Evolutionary conservation across 2,888 invertebrate species (phyloP).

Genomic region (Colletes collaris): DNA sequence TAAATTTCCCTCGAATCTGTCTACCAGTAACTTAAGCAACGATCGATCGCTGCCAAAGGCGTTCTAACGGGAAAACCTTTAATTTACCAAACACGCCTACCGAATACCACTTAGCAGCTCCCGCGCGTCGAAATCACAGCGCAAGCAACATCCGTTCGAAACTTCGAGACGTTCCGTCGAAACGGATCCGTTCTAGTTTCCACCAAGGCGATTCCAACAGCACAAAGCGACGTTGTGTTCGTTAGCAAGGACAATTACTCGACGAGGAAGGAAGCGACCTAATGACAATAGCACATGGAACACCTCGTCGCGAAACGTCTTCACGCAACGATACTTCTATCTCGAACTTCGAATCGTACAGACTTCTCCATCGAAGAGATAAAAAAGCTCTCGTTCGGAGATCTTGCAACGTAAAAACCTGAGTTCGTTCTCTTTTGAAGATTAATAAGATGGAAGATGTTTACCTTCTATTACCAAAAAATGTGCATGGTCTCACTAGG

Average conservation of each 20-base stretch:
- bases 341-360: slow-evolving; percentile 8
- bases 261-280: slow-evolving; percentile 37
- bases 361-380: neutral
- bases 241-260: slow-evolving; percentile 50
- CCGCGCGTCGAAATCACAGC: slow-evolving; percentile 39
- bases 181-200: slow-evolving; percentile 55
- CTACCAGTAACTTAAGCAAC: too few relatives aligned
- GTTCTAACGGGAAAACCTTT: neutral
- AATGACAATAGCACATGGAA: slow-evolving; percentile 21
- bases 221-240: slow-evolving; percentile 36
- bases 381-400: neutral
- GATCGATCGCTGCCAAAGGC: slow-evolving; percentile 3
- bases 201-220: slow-evolving; percentile 22
- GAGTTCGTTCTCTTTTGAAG: neutral
- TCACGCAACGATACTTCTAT: slow-evolving; percentile 16
- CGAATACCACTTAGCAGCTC: neutral
- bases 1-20: neutral
- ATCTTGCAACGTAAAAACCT: neutral
- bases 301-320: slow-evolving; percentile 14
- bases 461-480: too few relatives aligned
- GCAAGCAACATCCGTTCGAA: slow-evolving; percentile 40
- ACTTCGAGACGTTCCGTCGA: slow-evolving; percentile 18
- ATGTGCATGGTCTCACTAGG: too few relatives aligned
- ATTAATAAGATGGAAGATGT: too few relatives aligned
- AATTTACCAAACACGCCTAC: slow-evolving; percentile 14